These are phyloP conservation scores for Fragum whitleyi DNA, from an alignment of 2,888 invertebrate genomes.

Conservation along the genomic window DNA sequence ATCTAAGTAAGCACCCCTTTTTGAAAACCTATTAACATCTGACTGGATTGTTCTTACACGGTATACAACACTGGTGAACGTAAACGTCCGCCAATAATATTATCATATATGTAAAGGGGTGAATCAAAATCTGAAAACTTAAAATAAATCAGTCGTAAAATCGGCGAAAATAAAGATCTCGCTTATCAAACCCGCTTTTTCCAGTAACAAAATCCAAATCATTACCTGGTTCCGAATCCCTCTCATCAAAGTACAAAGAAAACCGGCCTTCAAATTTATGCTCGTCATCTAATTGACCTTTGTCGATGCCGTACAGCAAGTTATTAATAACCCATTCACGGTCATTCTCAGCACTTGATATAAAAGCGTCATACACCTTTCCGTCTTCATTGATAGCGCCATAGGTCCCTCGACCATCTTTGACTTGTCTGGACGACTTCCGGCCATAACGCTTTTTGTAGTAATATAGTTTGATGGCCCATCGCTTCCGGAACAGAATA, in stretches of 20 bases:
- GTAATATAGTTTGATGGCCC: slow-evolving; percentile 59
- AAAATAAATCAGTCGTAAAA: no score
- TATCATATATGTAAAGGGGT: no score
- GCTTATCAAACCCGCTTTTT: no score
- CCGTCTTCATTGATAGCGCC: slow-evolving; percentile 50
- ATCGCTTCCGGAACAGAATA: slow-evolving; percentile 59
- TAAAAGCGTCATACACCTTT: slow-evolving; percentile 47
- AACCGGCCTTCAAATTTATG: slow-evolving; percentile 67
- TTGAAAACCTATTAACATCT: no score
- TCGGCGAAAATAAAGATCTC: no score
- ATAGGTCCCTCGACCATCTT: slow-evolving; percentile 43
- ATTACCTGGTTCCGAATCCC: slow-evolving; percentile 54
- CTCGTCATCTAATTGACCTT: slow-evolving; percentile 39
- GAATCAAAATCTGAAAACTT: no score
- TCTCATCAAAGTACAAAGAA: slow-evolving; percentile 63
- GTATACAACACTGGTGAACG: no score
- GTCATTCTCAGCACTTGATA: slow-evolving; percentile 70
- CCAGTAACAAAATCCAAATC: no score
- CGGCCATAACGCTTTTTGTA: slow-evolving; percentile 20
- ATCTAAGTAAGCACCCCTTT: no score
- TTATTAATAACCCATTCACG: slow-evolving; percentile 66
- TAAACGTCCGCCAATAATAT: no score
- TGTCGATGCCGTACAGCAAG: slow-evolving; percentile 67
- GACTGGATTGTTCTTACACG: no score
- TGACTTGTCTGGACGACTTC: slow-evolving; percentile 5